A percentile compares a stretch with the other conserved stretches of the same genome.
These are phyloP conservation scores for Sipha maydis DNA, from an alignment of 2,888 invertebrate species.

Conservation along the genomic window DNA sequence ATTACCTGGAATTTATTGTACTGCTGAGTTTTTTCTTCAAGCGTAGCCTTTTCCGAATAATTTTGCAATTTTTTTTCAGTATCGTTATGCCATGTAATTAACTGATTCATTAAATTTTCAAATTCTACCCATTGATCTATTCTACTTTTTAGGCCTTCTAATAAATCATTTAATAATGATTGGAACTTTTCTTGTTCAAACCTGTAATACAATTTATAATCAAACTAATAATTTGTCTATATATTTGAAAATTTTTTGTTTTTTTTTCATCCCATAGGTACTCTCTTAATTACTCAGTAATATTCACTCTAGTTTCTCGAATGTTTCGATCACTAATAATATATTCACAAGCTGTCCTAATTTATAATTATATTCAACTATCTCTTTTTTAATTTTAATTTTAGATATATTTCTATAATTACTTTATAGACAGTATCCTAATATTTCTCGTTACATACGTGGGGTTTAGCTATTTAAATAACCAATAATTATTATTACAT, in stretches of 20 bases:
- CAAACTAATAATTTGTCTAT: neutral
- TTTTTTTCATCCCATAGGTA: too few species aligned
- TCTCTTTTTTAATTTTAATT: too few species aligned
- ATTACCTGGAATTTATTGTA: slow-evolving; percentile 87
- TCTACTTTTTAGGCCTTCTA: slow-evolving; percentile 82
- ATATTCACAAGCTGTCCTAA: too few species aligned
- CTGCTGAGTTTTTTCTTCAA: slow-evolving; percentile 91
- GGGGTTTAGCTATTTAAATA: too few species aligned
- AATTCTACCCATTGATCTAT: slow-evolving; percentile 92
- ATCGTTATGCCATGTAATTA: slow-evolving; percentile 85
- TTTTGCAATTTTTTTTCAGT: slow-evolving; percentile 88
- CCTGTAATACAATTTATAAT: slow-evolving; percentile 66
- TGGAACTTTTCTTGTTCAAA: slow-evolving; percentile 87
- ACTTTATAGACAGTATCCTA: neutral
- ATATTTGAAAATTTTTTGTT: too few species aligned
- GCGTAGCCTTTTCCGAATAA: slow-evolving; percentile 82
- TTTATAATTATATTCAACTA: too few species aligned
- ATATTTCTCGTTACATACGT: too few species aligned
- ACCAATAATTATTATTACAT: neutral
- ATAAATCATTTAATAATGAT: slow-evolving; percentile 80
- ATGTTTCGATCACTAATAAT: too few species aligned
- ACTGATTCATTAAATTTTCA: slow-evolving; percentile 83
- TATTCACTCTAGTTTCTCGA: too few species aligned
- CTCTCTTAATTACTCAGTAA: too few species aligned
- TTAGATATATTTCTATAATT: neutral